Evolutionary conservation across 2,113 vertebrate species (phyloP), one percentile per base, ranked within the genome.

Genomic region (Mastomys natalensis): DNA sequence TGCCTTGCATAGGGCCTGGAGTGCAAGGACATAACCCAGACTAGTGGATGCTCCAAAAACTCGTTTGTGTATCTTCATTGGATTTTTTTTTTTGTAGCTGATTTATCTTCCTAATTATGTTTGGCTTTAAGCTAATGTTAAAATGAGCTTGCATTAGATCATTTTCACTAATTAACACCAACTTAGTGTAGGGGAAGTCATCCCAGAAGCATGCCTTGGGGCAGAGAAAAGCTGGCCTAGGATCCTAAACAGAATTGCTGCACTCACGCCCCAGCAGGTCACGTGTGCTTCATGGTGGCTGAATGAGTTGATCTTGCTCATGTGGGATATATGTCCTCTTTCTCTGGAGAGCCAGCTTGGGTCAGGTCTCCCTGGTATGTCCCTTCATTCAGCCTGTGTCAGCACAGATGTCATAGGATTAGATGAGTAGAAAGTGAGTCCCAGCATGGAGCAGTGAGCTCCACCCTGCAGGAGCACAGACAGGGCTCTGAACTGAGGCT

Each of bases 121-220:
- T 97, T 97, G 95, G 96, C 96, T 98, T 97, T 97, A 98, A 98
- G 96, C 97, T 97, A 97, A 97, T 96, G 97, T 97, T 97, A 96
- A 98, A 98, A 98, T 96, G 96, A 97, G 96, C 95, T 97, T 97
- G 91, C 95, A 96, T 97, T 96, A 87, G 97, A 97, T 98, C 96
- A 97, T 97, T 96, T 97, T 95, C 96, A 97, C 97, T 97, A 97
- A 97, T 98, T 97, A 97, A 95, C 97, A 97, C 91, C 94, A 91
- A 95, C 95, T 97, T 95, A 97, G 82, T 95, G 51, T 77, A 9
- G 73, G 93, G 91, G 51, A 96, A 89, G 93, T 92, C 68, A 64
- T 92, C 96, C 96, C 92, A 95, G 95, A 95, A 95, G 91, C 90
- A 5, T 3, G 85, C 92, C 4, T 0, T 74, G 88, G 97, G 97